phyloP scores from a whole-genome alignment of 1,140 invertebrate species.

The Drosophila willistoni region DNA sequence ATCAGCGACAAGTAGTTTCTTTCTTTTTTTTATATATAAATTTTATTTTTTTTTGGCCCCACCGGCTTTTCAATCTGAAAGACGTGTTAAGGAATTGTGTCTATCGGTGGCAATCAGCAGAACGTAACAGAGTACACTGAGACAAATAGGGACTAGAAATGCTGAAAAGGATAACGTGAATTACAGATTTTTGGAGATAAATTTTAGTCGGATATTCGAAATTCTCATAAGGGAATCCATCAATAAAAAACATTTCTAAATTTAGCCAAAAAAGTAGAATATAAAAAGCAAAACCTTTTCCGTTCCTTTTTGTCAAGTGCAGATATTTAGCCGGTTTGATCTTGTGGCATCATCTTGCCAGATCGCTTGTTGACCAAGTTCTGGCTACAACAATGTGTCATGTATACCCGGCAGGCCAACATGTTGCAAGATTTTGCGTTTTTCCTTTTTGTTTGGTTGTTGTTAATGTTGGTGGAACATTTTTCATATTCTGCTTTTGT shows the following conservation, averaged over 20 bases:
- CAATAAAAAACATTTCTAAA: too few species aligned
- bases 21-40: constrained; percentile 16
- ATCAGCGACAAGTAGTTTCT: constrained; percentile 28
- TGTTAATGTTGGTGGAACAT: not conserved
- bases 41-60: constrained; percentile 22
- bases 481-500: constrained; percentile 11
- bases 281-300: too few species aligned
- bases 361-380: constrained; percentile 73
- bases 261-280: too few species aligned
- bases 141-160: not conserved
- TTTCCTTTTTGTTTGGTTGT: not conserved
- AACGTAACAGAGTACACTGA: constrained; percentile 18
- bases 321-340: constrained; percentile 39
- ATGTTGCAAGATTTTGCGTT: constrained; percentile 38
- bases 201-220: too few species aligned
- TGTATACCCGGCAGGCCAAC: constrained; percentile 57
- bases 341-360: constrained; percentile 42
- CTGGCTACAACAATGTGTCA: constrained; percentile 71
- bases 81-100: constrained; percentile 72
- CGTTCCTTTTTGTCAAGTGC: constrained; percentile 15
- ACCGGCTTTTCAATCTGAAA: constrained; percentile 40
- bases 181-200: too few species aligned
- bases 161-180: too few species aligned
- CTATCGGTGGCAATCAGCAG: constrained; percentile 48
- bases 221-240: too few species aligned